Evolutionary conservation across 2,888 invertebrate species (phyloP), one percentile per base, ranked within the genome.

Genomic region (Drosophila ochracea): DNA sequence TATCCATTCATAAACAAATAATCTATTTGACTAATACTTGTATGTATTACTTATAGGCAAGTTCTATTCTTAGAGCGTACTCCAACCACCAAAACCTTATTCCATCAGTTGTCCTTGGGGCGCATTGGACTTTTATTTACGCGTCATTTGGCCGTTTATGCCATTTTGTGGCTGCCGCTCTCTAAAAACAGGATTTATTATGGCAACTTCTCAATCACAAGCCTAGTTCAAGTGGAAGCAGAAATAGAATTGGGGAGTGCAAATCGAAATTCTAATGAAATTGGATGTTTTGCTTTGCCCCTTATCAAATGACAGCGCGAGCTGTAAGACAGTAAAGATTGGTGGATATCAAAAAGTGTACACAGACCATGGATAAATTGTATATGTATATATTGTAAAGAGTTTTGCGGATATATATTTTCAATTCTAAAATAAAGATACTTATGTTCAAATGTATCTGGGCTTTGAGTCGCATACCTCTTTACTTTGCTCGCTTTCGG

Each of bases 121-220:
- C 52, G 54, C 53, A 33, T 68, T 61, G 33, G 64, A 68, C 57
- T 66, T 71, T 72, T 78, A 62, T 80, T 83, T 72, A 80, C 80
- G 84, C 82, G 77, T 83, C 86, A 86, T 86, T 83, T 79, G 77
- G 63, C 65, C 67, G 49, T 41, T 52, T 75, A 43, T 68, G 65
- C 41, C 50, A 4, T 49, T 63, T 64, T 64, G 64, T 53, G 54
- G 47, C 58, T 50, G 60, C 37, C 63, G 47, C 61, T 69, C 79
- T 55, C 80, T 79, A 82, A 86, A 83, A 86, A 77, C 80, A 70
- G 64, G 70, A 82, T 86, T 83, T 77, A 77, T 86, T 80, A 83
- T 82, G 62, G 82, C 64, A 58, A 77, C 86, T 80, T 83, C 86
- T 83, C 83, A 86, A 86, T 83, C 83, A 83, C 71, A 60, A 53